Percentiles rank a stretch among this genome's conserved stretches.
Conservation (phyloP, 2,113 vertebrate genomes). For the Syngnathus typhle region DNA sequence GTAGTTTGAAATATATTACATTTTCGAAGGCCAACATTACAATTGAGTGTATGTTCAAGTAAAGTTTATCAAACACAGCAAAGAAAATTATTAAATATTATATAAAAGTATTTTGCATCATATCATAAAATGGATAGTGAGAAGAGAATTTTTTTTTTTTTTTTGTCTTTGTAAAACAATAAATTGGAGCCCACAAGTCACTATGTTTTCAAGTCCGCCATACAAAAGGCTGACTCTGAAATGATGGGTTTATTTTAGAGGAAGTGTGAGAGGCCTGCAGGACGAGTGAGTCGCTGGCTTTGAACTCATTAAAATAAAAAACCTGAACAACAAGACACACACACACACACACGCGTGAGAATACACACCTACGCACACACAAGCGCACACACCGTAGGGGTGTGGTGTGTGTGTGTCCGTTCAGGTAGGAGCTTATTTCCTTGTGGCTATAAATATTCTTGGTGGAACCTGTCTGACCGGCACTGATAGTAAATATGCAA, state of each 20-base stretch:
- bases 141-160: not conserved
- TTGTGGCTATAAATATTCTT: constrained; percentile 1
- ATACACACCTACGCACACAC: not conserved
- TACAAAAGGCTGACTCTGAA: not conserved
- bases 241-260: not conserved
- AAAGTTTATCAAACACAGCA: too few species aligned
- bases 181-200: too few species aligned
- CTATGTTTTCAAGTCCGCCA: too few species aligned
- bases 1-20: too few species aligned
- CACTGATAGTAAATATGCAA: not conserved
- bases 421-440: not conserved
- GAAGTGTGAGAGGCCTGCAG: not conserved
- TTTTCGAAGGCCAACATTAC: too few species aligned
- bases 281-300: not conserved
- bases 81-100: too few species aligned
- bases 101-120: too few species aligned
- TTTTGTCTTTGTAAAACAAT: not conserved
- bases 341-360: not conserved
- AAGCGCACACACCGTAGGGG: not conserved
- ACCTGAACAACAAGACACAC: not conserved
- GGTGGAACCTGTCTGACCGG: not conserved
- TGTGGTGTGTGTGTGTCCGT: not conserved
- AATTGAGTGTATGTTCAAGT: too few species aligned
- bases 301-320: not conserved
- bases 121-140: too few species aligned